These are phyloP conservation scores for Atta colombica DNA, from an alignment of 1,140 invertebrate genomes.

Conservation along the genomic window DNA sequence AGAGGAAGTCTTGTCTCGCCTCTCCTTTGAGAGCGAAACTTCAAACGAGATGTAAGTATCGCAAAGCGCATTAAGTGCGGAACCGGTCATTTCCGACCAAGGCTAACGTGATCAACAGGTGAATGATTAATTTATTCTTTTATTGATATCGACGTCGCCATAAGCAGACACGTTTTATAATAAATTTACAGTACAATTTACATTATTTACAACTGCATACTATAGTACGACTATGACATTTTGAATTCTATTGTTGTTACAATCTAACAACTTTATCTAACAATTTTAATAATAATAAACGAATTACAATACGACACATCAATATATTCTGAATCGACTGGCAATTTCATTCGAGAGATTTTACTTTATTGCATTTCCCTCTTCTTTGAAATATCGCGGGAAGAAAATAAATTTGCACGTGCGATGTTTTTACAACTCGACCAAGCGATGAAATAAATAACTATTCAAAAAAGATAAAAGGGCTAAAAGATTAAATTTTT, in stretches of 20 bases:
- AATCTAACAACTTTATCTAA: not conserved
- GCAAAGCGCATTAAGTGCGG: not conserved
- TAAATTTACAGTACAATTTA: not conserved
- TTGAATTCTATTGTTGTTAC: not conserved
- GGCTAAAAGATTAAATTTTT: slow-evolving; percentile 15
- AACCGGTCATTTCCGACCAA: not conserved
- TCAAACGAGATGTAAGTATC: not conserved
- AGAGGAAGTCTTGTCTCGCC: not conserved
- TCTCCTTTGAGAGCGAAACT: not conserved
- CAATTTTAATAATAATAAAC: not conserved
- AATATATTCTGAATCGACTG: not conserved
- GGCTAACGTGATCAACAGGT: slow-evolving; percentile 37
- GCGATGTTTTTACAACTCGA: not conserved
- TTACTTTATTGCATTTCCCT: not conserved
- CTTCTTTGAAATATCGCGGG: not conserved
- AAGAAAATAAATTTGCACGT: slow-evolving; percentile 19
- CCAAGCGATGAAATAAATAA: not conserved
- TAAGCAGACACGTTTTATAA: not conserved
- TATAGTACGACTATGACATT: not conserved
- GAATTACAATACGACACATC: not conserved
- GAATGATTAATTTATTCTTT: slow-evolving; percentile 46
- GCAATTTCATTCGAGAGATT: not conserved
- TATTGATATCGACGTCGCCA: slow-evolving; percentile 1
- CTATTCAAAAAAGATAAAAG: not conserved
- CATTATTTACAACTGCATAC: slow-evolving; percentile 16